These are phyloP conservation scores for Eretmocerus hayati DNA, from an alignment of 2,888 invertebrate genomes.

Conservation along the genomic window DNA sequence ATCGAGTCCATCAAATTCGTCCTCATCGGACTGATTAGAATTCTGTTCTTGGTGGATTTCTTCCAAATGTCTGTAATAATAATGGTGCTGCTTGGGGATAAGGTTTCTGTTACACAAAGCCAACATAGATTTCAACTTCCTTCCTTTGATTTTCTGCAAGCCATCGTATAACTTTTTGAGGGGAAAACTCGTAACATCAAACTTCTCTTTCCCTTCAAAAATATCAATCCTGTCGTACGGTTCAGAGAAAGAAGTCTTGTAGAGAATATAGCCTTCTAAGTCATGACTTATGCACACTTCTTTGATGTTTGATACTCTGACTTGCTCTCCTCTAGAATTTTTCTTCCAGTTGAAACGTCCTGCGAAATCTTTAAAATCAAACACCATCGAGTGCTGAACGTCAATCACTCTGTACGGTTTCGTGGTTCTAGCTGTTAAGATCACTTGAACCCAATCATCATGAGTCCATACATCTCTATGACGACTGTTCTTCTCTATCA, in stretches of 20 bases:
- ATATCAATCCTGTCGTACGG: background rate
- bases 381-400: background rate
- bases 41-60: no score
- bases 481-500: constrained; percentile 19
- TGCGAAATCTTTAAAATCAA: background rate
- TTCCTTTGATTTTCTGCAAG: background rate
- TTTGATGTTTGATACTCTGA: background rate
- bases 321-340: background rate
- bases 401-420: background rate
- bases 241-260: background rate
- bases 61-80: no score
- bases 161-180: background rate
- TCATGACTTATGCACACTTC: background rate
- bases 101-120: background rate
- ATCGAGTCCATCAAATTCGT: no score
- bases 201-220: background rate
- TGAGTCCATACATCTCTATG: background rate
- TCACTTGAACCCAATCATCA: background rate
- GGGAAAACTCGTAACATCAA: background rate
- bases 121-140: background rate
- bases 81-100: background rate
- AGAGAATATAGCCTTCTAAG: background rate
- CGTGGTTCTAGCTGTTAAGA: background rate
- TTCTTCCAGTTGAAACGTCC: background rate
- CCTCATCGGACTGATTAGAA: no score